phyloP scores from a whole-genome alignment of 2,888 invertebrate species.

The Invenusta paracnida region DNA sequence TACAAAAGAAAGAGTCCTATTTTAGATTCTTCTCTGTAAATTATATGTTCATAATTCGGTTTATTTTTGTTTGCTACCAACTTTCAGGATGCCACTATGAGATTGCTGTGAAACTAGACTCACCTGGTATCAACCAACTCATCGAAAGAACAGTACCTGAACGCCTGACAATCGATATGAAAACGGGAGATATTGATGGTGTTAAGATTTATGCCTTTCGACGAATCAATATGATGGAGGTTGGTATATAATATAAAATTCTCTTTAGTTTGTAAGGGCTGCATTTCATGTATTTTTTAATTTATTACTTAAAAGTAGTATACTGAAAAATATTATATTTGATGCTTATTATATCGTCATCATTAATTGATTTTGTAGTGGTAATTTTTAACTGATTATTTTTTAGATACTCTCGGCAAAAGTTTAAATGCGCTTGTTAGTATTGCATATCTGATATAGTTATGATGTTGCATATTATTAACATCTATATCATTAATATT shows the following conservation, averaged over 20 bases:
- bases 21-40: neutral
- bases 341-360: neutral
- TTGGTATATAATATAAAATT: neutral
- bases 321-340: neutral
- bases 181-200: neutral
- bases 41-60: too few species aligned
- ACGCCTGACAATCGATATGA: constrained; percentile 31
- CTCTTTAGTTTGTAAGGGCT: neutral
- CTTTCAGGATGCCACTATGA: constrained; percentile 30
- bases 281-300: too few species aligned
- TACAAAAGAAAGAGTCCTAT: neutral
- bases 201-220: constrained; percentile 36
- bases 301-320: too few species aligned
- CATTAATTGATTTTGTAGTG: neutral
- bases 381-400: too few species aligned
- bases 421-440: too few species aligned
- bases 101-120: neutral
- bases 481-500: too few species aligned
- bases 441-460: too few species aligned
- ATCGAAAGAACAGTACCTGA: constrained; percentile 33
- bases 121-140: neutral
- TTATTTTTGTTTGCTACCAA: neutral
- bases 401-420: too few species aligned
- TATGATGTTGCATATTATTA: too few species aligned
- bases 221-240: constrained; percentile 36